Evolutionary conservation across 2,797 vertebrate species (phyloP).

Genomic region (Arnoldichthys spilopterus): DNA sequence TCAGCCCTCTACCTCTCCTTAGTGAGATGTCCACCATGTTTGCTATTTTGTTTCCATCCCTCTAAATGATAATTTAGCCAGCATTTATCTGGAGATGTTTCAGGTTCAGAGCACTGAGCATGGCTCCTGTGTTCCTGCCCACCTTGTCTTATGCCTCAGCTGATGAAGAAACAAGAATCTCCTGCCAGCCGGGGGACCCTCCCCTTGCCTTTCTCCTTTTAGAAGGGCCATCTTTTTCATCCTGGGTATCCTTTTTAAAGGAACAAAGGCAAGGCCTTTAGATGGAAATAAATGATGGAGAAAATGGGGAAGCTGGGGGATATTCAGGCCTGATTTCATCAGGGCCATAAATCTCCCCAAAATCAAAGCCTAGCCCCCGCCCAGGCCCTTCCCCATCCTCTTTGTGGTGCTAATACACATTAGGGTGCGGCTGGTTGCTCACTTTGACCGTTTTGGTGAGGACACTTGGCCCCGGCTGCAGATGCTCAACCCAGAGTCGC

Average conservation of each 20-base stretch:
- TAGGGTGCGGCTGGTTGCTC: conserved; percentile 90
- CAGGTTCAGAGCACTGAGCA: conserved; percentile 19
- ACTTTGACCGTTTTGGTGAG: conserved; percentile 84
- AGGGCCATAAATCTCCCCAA: conserved; percentile 93
- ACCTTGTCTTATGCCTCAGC: conserved; percentile 66
- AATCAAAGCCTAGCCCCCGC: conserved; percentile 86
- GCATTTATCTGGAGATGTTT: conserved; percentile 14
- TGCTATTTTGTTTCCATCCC: neutral
- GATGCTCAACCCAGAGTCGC: conserved; percentile 84
- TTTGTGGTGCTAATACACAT: conserved; percentile 99
- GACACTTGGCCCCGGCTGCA: conserved; percentile 83
- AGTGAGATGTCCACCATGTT: neutral
- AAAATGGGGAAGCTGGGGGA: conserved; percentile 82
- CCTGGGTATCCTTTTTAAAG: conserved; percentile 75
- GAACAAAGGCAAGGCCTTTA: conserved; percentile 83
- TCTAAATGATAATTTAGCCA: neutral
- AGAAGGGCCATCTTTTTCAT: conserved; percentile 86
- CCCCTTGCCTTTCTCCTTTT: conserved; percentile 64
- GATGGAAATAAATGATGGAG: conserved; percentile 85
- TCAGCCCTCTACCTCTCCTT: neutral
- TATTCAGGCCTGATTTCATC: conserved; percentile 87
- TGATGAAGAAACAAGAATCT: conserved; percentile 72
- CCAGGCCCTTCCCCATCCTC: conserved; percentile 36
- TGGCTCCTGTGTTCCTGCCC: conserved; percentile 37
- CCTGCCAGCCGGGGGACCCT: conserved; percentile 56